Evolutionary conservation across 2,797 vertebrate genomes (phyloP), one percentile per base, ranked within the genome.

Genomic region (Rhinatrema bivittatum): DNA sequence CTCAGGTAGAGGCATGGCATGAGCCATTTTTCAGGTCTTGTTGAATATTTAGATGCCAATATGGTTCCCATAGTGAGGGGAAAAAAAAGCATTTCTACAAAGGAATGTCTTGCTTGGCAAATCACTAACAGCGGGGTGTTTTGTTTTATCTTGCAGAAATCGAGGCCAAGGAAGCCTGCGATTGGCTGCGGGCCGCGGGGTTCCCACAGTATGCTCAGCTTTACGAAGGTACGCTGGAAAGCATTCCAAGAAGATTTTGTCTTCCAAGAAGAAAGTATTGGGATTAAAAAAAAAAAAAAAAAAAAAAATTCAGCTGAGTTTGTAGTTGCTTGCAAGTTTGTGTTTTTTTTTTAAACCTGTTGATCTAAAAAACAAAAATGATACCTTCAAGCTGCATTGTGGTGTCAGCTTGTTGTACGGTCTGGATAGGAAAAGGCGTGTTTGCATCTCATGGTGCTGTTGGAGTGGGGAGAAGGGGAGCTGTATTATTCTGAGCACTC

Each of bases 81-180:
- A n/a, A n/a, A n/a, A n/a, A 16, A 20, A 28, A 24, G 28, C 50
- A 42, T 7, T 16, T 14, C 5, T 5, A 13, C 13, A 22, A 42
- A 50, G 7, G 31, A 53, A 20, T 24, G 3, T 50, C 42, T 56
- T 52, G 33, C 36, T 60, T 46, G 60, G 38, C 9, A 41, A 17
- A 6, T 65, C 16, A 18, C 57, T 68, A 55, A 71, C 32, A 3
- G 0, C 16, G 32, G 9, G 19, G 21, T 62, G 15, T 35, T 16
- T 53, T 63, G 58, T 60, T 49, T 52, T 70, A 17, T 57, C 15
- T 60, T 86, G 23, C 76, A 99, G 95, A 98, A 78, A 94, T 95
- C 0, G 95, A 98, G 78, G 93, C 93, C 57, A 97, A 94, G 72
- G 94, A 97, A 75, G 94, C 95, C 36, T 99, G 94, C 57, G 89